A percentile compares a stretch with the other conserved stretches of the same genome.
Conservation (phyloP, 2,113 vertebrate genomes). For the Arenaria interpres region DNA sequence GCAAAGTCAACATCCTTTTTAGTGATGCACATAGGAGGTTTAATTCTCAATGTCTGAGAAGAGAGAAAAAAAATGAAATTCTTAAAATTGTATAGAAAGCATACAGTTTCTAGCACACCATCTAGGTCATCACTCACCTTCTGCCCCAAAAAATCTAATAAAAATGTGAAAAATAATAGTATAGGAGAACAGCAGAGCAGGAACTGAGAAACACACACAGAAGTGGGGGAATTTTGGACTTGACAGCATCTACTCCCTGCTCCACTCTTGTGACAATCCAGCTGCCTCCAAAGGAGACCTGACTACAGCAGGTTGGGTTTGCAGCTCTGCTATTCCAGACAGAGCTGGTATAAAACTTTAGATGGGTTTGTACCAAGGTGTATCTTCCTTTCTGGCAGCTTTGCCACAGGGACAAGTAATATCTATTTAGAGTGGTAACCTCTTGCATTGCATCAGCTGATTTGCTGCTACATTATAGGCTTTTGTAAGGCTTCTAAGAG, state of each 20-base stretch:
- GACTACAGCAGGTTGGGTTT: neutral
- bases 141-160: neutral
- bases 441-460: neutral
- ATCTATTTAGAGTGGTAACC: neutral
- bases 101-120: neutral
- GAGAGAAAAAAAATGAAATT: neutral
- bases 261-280: neutral
- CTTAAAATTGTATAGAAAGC: neutral
- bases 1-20: conserved; percentile 87
- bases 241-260: neutral
- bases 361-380: neutral
- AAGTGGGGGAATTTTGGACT: neutral
- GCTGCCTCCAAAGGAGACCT: neutral
- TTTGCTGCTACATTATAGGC: neutral
- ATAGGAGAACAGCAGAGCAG: neutral
- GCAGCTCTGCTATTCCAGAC: neutral
- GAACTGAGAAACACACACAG: neutral
- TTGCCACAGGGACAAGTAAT: neutral
- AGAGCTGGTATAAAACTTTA: neutral
- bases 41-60: conserved; percentile 88
- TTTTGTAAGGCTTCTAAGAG: neutral
- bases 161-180: neutral
- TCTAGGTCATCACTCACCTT: neutral
- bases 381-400: neutral
- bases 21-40: conserved; percentile 91